These are phyloP conservation scores for Pristiophorus japonicus DNA, from an alignment of 2,113 vertebrate species.

Conservation along the genomic window DNA sequence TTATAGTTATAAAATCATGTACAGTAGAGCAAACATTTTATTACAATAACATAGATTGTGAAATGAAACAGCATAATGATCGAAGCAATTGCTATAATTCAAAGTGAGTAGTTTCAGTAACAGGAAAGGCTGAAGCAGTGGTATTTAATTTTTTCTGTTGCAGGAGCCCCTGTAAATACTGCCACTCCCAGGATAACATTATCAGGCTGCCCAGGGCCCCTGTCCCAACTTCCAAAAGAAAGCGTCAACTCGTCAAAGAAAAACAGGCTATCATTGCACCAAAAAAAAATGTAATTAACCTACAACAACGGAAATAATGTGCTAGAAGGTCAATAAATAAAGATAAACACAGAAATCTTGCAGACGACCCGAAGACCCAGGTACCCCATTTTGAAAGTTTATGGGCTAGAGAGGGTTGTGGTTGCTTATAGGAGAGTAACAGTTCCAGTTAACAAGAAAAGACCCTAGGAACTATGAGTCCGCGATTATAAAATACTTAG, in stretches of 20 bases:
- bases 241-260: not conserved
- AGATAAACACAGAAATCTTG: not conserved
- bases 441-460: not conserved
- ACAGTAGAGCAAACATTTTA: not conserved
- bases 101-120: not conserved
- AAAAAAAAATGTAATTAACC: not conserved
- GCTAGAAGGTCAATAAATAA: not conserved
- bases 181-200: not conserved
- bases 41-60: not conserved
- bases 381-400: not conserved
- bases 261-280: not conserved
- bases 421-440: not conserved
- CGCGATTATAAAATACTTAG: not conserved
- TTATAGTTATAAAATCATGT: not conserved
- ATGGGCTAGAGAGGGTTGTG: not conserved
- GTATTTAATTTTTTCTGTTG: not conserved
- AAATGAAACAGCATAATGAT: not conserved
- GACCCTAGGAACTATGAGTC: not conserved
- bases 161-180: not conserved
- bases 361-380: not conserved
- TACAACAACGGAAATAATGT: not conserved
- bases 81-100: not conserved
- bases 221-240: not conserved
- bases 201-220: not conserved
- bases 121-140: not conserved